These are phyloP conservation scores for Drosophila ironensis DNA, from an alignment of 1,140 invertebrate genomes.

Conservation along the genomic window DNA sequence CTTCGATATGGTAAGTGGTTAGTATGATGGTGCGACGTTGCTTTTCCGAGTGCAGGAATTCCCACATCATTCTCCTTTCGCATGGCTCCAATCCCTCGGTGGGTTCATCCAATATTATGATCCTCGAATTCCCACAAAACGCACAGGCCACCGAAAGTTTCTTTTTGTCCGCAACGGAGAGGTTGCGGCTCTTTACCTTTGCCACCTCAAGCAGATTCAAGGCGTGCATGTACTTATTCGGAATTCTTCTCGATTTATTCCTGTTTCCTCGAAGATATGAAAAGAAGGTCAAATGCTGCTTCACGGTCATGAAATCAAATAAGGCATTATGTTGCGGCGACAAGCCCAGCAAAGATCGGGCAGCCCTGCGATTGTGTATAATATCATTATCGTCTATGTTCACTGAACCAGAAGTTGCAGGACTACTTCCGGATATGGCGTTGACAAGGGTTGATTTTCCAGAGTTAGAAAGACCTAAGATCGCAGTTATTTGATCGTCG, in stretches of 20 bases:
- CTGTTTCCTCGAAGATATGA: neutral
- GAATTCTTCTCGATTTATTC: neutral
- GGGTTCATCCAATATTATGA: conserved; percentile 9
- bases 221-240: conserved; percentile 1
- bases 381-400: conserved; percentile 7
- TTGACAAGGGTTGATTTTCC: conserved; percentile 4
- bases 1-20: conserved; percentile 19
- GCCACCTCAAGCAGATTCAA: neutral
- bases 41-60: conserved; percentile 7
- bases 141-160: conserved; percentile 5
- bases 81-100: conserved; percentile 10
- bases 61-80: conserved; percentile 12
- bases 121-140: conserved; percentile 3
- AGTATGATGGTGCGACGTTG: conserved; percentile 15
- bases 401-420: neutral
- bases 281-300: conserved; percentile 1
- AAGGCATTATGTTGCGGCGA: conserved; percentile 17
- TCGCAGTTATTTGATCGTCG: conserved; percentile 16
- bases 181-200: neutral
- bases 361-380: neutral
- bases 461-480: conserved; percentile 12
- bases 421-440: conserved; percentile 6
- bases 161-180: neutral
- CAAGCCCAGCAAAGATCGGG: neutral
- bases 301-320: neutral